Evolutionary conservation across 2,797 vertebrate species (phyloP), one percentile per base, ranked within the genome.

Genomic region (Tadarida brasiliensis): DNA sequence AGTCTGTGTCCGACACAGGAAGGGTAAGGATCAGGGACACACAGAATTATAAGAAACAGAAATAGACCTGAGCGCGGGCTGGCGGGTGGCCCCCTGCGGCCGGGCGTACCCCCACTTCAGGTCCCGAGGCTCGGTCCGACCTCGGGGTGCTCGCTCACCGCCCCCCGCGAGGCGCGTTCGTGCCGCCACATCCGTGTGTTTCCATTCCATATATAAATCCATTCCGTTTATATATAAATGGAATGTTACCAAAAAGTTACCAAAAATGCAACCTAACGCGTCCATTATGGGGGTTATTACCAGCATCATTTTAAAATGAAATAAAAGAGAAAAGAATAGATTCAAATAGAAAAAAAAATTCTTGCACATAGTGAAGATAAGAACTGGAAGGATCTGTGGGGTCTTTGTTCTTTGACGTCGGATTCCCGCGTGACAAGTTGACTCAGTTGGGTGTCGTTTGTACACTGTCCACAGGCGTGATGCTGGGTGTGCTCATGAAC

Each of bases 281-380:
- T 83, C 35, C 65, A 4, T 39, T 59, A 49, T 44, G 20, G 90
- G 24, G 44, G 26, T 68, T 84, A 78, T 26, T 68, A 35, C 28
- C 17, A 92, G 49, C 30, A 78, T 76, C 78, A 80, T 78, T 74
- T 89, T 17, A 86, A 94, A 82, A 71, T 61, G 3, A 91, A 92
- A 56, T 63, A 76, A 57, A 76, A 76, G 7, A 82, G 33, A 44
- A 91, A 88, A 44, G 17, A 88, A 73, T 51, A 68, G 22, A 57
- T 89, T 84, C 17, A 44, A 93, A 76, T 44, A 76, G 8, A 35
- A 87, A 71, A 76, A 76, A 63, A 81, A 87, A 20, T 74, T 73
- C 56, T 47, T 44, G 2, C 39, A 54, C 11, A 28, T 12, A n/a
- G 9, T 93, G 61, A 92, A 59, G 24, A 11, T 67, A 82, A 94